Percentiles rank a stretch among this genome's conserved stretches.
phyloP scores from a whole-genome alignment of 2,888 invertebrate genomes.

The Acronicta aceris region DNA sequence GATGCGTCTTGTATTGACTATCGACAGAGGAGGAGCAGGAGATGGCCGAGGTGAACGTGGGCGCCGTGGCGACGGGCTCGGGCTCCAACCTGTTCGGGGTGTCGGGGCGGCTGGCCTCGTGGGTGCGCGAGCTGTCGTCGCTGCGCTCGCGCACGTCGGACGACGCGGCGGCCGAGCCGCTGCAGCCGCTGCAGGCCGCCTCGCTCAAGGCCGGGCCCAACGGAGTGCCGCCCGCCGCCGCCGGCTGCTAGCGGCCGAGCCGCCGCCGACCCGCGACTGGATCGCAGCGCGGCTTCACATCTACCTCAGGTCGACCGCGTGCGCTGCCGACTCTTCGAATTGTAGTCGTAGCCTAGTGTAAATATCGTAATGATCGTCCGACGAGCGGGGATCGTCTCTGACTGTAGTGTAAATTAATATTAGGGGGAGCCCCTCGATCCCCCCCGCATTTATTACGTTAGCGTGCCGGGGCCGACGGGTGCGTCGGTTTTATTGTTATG shows the following conservation, averaged over 20 bases:
- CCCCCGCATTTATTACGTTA: slow-evolving; percentile 73
- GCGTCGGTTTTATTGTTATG: slow-evolving; percentile 58
- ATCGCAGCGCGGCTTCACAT: slow-evolving; percentile 48
- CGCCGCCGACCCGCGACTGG: slow-evolving; percentile 14
- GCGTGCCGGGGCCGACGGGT: slow-evolving; percentile 51
- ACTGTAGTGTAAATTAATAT: slow-evolving; percentile 64
- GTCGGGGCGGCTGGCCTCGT: slow-evolving; percentile 85
- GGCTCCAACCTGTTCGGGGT: slow-evolving; percentile 87
- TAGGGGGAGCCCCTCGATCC: slow-evolving; percentile 65
- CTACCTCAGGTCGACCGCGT: slow-evolving; percentile 75
- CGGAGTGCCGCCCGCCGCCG: slow-evolving; percentile 54
- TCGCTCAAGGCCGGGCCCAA: slow-evolving; percentile 68
- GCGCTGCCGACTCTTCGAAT: slow-evolving; percentile 81
- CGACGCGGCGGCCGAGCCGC: slow-evolving; percentile 77
- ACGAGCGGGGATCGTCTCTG: slow-evolving; percentile 55
- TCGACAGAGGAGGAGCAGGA: slow-evolving; percentile 81
- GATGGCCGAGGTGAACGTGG: slow-evolving; percentile 81
- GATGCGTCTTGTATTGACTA: not conserved
- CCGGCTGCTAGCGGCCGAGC: slow-evolving; percentile 51
- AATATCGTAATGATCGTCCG: slow-evolving; percentile 45
- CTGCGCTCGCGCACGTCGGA: slow-evolving; percentile 78
- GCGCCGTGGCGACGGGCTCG: slow-evolving; percentile 84
- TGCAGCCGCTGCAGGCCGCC: slow-evolving; percentile 61
- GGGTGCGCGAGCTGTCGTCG: slow-evolving; percentile 86
- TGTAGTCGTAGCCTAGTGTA: slow-evolving; percentile 76